Evolutionary conservation across 2,797 vertebrate species (phyloP), one percentile per base, ranked within the genome.

Genomic region (Florisuga fusca): DNA sequence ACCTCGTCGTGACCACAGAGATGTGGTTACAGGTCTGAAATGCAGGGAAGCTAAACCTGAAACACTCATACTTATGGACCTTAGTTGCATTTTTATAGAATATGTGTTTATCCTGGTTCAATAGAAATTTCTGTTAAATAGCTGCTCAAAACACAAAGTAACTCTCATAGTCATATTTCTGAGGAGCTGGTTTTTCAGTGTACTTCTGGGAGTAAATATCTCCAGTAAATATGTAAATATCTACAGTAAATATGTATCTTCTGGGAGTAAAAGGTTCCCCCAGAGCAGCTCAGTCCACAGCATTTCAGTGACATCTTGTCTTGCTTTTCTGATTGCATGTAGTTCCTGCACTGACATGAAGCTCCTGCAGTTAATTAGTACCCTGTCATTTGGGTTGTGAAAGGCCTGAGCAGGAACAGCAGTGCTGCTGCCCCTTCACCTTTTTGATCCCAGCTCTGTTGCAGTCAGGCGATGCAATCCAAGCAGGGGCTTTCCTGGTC

Each of bases 201-300:
- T 29, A 6, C 0, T 0, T 72, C 25, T 55, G 38, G 38, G 38
- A 41, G 13, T 38, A 38, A 38, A 38, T 38, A 12, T 38, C 10
- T 38, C 38, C 38, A 38, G 38, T 36, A 36, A 36, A 36, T 36
- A 36, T 36, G 38, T 38, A 38, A 38, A 38, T 38, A 38, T 38
- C 38, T 38, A 10, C 38, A 38, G 38, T 41, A 41, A 41, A 13
- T 41, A 41, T 41, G 38, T 41, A 2, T 64, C n/a, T 67, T n/a
- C 34, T 68, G 62, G 16, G 19, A 68, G 19, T 21, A 53, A 7
- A 12, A 20, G 48, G 10, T n/a, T 77, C 9, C 45, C n/a, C 11
- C 5, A 10, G 62, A 38, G 50, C 3, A 91, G 78, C 54, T 71
- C 16, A 14, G n/a, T 43, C 62, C 29, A 5, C 12, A n/a, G 38